Base-by-base conservation (phyloP, 2,797 vertebrate species). In the Otolemur crassicaudatus region DNA sequence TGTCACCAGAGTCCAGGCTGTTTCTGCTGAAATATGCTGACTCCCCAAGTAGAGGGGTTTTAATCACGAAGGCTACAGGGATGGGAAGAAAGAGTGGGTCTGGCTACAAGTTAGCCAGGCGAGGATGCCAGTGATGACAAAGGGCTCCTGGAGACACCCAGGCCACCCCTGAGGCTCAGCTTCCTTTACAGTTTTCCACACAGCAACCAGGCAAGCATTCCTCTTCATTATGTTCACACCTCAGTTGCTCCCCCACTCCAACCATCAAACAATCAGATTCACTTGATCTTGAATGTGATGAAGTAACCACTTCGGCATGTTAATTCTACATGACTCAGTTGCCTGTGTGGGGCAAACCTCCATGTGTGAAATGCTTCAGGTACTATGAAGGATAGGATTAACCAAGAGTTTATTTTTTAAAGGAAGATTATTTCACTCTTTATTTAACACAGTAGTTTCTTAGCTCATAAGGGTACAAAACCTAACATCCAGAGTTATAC, bases 381-480 rank as follows among this genome's bases (percentile, higher is more conserved):
- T 17, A 46, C 34, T 82, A 77, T 0, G 2, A 90, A 91, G 81
- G 70, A 19, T 43, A 56, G 58, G 81, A 90, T 94, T 77, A 90
- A 91, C 63, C 34, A 3, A 87, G 34, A 70, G 76, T 75, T 96
- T 87, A 69, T 80, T 93, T 92, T 90, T 84, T 31, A 91, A 96
- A 75, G n/a, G 79, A 91, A n/a, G 53, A 75, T 56, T 69, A n/a
- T 17, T 86, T 73, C 56, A 58, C 29, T 49, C 40, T 65, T 63
- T 70, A 37, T 67, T 90, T 91, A 84, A 92, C 80, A 75, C 27
- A 16, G 79, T 82, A 93, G 73, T 76, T 97, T 89, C 85, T 91
- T 82, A 46, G 86, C 14, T 16, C 79, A 23, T 72, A 43, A 96
- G 87, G n/a, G 53, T 37, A 61, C 34, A 73, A 76, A 91, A 84